Percentiles rank a stretch among this genome's conserved stretches.
Evolutionary conservation across 2,797 vertebrate species (phyloP).

Genomic region (Sebastes itinus): DNA sequence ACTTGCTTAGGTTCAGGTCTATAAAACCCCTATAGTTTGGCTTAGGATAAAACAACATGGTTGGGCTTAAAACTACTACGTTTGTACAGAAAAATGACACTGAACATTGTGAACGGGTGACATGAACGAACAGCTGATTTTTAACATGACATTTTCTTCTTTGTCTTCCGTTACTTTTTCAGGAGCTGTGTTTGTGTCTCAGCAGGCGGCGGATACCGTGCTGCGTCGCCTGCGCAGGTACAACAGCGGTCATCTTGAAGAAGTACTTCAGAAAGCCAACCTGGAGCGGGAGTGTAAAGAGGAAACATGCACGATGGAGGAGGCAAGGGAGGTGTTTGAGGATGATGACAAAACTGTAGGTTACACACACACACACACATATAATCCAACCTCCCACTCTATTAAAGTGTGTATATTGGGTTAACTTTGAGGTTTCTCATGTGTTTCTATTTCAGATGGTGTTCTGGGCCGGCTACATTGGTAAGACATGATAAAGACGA

Average conservation of each 20-base stretch:
- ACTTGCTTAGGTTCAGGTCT: too few relatives aligned
- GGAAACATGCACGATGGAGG: slow-evolving; percentile 89
- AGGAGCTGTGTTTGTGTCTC: slow-evolving; percentile 85
- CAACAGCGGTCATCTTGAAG: slow-evolving; percentile 89
- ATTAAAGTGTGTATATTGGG: background rate
- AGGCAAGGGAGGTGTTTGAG: slow-evolving; percentile 94
- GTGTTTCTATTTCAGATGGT: slow-evolving; percentile 81
- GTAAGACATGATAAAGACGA: slow-evolving; percentile 77
- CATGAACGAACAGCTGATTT: too few relatives aligned
- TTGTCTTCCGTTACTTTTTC: slow-evolving; percentile 2
- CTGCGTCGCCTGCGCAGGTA: slow-evolving; percentile 84
- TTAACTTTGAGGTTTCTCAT: background rate
- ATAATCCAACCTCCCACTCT: too few relatives aligned
- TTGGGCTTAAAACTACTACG: too few relatives aligned
- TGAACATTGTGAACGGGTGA: too few relatives aligned
- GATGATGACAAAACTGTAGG: slow-evolving; percentile 88
- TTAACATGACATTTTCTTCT: too few relatives aligned
- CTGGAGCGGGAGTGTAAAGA: slow-evolving; percentile 94
- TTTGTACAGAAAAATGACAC: too few relatives aligned
- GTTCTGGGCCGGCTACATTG: slow-evolving; percentile 91
- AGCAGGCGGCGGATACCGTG: slow-evolving; percentile 77
- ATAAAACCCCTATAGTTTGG: too few relatives aligned
- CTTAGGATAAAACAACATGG: too few relatives aligned
- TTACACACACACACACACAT: background rate
- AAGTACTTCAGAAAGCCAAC: slow-evolving; percentile 81